A percentile compares a stretch with the other conserved stretches of the same genome.
Evolutionary conservation across 2,888 invertebrate genomes (phyloP).

Genomic region (Mechanitis mazaeus): DNA sequence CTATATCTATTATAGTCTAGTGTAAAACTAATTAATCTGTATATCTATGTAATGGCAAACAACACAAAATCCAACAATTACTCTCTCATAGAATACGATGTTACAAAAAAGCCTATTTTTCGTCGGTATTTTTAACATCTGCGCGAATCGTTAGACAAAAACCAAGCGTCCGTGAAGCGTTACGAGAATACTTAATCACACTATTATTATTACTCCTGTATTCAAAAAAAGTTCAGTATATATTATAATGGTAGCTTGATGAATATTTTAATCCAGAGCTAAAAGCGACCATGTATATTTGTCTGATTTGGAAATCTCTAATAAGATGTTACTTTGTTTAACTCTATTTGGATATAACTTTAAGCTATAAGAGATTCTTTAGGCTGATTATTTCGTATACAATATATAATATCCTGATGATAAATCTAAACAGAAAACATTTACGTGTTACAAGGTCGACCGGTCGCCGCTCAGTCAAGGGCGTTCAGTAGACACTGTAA

Average conservation of each 20-base stretch:
- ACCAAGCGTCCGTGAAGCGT: constrained; percentile 12
- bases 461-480: constrained; percentile 72
- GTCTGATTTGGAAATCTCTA: no score
- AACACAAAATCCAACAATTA: no score
- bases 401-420: constrained; percentile 51
- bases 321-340: no score
- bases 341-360: no score
- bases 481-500: constrained; percentile 63
- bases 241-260: no score
- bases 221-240: neutral
- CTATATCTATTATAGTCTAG: constrained; percentile 42
- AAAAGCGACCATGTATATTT: no score
- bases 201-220: neutral
- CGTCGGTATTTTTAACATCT: constrained; percentile 10
- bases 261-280: no score
- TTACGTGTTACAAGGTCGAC: constrained; percentile 68
- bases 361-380: no score
- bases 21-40: neutral
- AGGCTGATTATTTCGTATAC: constrained; percentile 22
- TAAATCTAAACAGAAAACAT: constrained; percentile 64
- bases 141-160: constrained; percentile 12
- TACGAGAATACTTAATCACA: constrained; percentile 18
- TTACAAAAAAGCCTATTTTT: constrained; percentile 1
- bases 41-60: no score
- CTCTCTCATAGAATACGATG: neutral